Percentiles rank a stretch among this genome's conserved stretches.
Evolutionary conservation across 2,797 vertebrate genomes (phyloP).

Genomic region (Stomatorhinus walkeri): DNA sequence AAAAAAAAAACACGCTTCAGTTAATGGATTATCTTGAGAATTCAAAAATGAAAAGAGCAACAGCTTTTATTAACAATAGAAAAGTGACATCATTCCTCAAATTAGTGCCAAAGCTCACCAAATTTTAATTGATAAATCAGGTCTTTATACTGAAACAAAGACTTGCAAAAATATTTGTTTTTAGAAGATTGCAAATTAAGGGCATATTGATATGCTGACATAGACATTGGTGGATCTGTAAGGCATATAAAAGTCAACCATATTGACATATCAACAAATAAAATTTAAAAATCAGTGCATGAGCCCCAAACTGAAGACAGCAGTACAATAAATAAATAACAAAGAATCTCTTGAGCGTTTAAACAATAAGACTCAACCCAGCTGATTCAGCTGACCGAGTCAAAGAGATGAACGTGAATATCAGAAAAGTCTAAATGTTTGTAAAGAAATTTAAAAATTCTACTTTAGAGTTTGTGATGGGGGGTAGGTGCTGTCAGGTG

Average conservation of each 20-base stretch:
- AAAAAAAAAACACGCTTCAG: neutral
- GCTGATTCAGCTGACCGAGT: neutral
- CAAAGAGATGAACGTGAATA: neutral
- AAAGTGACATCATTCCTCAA: neutral
- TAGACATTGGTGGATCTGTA: slow-evolving; percentile 58
- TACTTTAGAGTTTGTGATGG: slow-evolving; percentile 31
- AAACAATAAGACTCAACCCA: neutral
- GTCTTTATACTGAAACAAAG: slow-evolving; percentile 29
- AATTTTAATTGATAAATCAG: neutral
- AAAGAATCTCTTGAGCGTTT: slow-evolving; percentile 38
- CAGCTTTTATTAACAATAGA: slow-evolving; percentile 18
- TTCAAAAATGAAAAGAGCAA: slow-evolving; percentile 1
- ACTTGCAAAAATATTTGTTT: slow-evolving; percentile 26
- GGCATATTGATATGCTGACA: slow-evolving; percentile 37
- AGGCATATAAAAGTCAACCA: slow-evolving; percentile 56
- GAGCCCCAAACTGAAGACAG: slow-evolving; percentile 39
- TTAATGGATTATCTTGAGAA: too few species aligned
- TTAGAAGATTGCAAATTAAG: slow-evolving; percentile 35
- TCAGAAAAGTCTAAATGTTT: neutral
- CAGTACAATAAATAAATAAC: slow-evolving; percentile 58
- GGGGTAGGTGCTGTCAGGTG: slow-evolving; percentile 19
- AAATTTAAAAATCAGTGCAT: slow-evolving; percentile 54
- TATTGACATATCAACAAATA: slow-evolving; percentile 46
- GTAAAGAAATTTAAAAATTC: slow-evolving; percentile 34
- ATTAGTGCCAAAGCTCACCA: neutral